phyloP scores from a whole-genome alignment of 2,797 vertebrate genomes.

The Columba guinea region DNA sequence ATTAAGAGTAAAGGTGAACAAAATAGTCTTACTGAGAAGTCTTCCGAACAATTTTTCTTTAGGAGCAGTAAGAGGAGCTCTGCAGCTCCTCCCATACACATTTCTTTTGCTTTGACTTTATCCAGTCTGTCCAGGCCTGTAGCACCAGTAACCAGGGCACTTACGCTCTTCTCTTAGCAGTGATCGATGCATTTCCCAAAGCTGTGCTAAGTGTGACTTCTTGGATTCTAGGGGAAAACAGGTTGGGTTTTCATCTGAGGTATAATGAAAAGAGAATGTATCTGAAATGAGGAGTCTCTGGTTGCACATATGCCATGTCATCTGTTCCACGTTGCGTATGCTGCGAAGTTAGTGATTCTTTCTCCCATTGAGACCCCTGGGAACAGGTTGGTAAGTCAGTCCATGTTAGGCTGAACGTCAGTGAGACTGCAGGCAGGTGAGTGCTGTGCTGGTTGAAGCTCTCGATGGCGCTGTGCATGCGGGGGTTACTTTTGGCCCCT shows the following conservation, averaged over 20 bases:
- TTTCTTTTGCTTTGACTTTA: not conserved
- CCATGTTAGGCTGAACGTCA: not conserved
- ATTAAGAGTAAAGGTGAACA: not conserved
- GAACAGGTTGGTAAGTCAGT: not conserved
- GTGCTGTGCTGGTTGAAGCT: not conserved
- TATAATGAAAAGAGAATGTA: not conserved
- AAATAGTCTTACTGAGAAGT: not conserved
- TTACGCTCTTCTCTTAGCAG: not conserved
- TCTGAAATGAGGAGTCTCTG: not conserved
- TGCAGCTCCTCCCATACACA: not conserved
- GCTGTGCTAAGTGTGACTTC: not conserved
- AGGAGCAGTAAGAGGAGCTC: not conserved
- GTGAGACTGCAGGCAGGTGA: not conserved
- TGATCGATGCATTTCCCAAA: not conserved
- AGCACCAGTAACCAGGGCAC: not conserved
- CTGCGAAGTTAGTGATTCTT: not conserved
- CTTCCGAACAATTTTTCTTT: not conserved
- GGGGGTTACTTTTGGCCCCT: not conserved
- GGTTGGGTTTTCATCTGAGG: not conserved
- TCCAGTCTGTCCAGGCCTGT: not conserved
- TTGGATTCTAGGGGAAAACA: not conserved
- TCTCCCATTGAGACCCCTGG: not conserved
- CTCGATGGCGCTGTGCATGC: not conserved
- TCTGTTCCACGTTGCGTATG: not conserved
- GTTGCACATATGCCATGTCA: not conserved